phyloP scores from a whole-genome alignment of 2,888 invertebrate genomes.

The Mythimna impura region DNA sequence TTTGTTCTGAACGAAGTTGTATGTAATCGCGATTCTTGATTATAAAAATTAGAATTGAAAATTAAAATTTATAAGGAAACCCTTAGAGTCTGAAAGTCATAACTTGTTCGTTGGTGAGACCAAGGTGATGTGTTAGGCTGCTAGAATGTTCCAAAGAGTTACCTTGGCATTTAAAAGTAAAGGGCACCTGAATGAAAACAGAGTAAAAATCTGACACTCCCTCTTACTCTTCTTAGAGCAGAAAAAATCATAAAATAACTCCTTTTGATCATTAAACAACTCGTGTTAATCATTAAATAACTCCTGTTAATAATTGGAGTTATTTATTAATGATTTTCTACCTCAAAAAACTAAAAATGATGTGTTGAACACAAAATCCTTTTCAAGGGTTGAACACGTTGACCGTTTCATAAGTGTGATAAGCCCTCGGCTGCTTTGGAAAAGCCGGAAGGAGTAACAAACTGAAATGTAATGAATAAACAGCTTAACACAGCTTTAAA shows the following conservation, averaged over 20 bases:
- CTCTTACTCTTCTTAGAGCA: no score
- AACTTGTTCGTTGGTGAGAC: not conserved
- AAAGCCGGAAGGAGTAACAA: not conserved
- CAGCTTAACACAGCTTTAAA: not conserved
- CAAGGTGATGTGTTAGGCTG: no score
- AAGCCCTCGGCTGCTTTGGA: not conserved
- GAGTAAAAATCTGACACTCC: no score
- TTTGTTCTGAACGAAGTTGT: slow-evolving; percentile 30
- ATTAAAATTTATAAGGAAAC: slow-evolving; percentile 13
- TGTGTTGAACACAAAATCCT: not conserved
- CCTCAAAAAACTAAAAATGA: not conserved
- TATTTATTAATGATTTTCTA: no score
- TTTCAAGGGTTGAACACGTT: not conserved
- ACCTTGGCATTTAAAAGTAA: no score
- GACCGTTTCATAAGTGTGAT: not conserved
- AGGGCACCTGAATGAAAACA: no score
- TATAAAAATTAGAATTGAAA: slow-evolving; percentile 16
- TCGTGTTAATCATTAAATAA: no score
- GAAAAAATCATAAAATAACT: no score
- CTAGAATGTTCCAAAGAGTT: no score
- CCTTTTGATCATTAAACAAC: no score
- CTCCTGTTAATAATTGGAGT: no score
- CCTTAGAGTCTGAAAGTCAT: slow-evolving; percentile 1
- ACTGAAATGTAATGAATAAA: not conserved
- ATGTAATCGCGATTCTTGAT: slow-evolving; percentile 23